A percentile compares a stretch with the other conserved stretches of the same genome.
Conservation (phyloP, 2,113 vertebrate species). For the Sciurus niger region DNA sequence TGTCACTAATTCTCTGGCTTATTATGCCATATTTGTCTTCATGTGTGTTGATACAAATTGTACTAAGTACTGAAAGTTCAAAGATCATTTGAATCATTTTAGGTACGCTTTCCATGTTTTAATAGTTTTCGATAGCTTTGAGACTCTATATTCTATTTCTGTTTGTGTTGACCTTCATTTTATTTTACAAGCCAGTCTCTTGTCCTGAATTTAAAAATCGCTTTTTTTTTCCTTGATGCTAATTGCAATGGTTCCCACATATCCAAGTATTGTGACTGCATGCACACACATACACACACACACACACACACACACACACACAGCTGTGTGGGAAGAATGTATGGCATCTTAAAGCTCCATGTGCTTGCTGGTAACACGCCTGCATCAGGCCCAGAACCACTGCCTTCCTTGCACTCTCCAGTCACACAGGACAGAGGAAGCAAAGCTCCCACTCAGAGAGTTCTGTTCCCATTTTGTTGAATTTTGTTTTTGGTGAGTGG, state of each 20-base stretch:
- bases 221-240: not conserved
- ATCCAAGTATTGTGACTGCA: not conserved
- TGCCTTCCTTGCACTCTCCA: accelerated
- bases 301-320: not conserved
- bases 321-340: accelerated
- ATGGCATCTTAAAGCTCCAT: not conserved
- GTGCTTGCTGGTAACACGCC: accelerated
- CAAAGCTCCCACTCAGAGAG: not conserved
- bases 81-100: not conserved
- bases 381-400: not conserved
- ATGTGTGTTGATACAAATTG: not conserved
- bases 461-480: not conserved
- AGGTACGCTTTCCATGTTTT: not conserved
- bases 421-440: too few relatives aligned
- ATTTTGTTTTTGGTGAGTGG: not conserved
- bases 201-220: not conserved
- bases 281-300: too few relatives aligned
- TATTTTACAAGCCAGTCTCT: not conserved
- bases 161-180: not conserved
- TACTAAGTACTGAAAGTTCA: not conserved
- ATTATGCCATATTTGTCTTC: not conserved
- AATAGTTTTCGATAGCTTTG: not conserved
- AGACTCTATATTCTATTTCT: not conserved
- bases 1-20: not conserved
- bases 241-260: not conserved